Conservation (phyloP, 2,888 invertebrate genomes). For the Sisyra terminalis region DNA sequence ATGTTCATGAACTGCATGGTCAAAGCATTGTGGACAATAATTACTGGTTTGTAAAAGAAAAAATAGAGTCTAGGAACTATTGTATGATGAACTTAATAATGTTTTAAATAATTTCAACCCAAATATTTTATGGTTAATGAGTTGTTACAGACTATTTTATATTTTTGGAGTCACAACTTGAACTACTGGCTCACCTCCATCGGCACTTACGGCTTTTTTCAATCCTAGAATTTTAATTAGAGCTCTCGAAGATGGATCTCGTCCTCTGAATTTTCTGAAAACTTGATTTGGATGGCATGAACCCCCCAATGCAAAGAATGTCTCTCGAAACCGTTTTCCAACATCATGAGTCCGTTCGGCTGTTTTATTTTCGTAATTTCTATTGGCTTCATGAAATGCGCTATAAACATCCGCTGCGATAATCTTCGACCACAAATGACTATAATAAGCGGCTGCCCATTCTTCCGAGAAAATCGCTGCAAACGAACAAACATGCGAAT, state of each 20-base stretch:
- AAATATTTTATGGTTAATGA: not conserved
- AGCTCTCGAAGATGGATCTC: constrained; percentile 79
- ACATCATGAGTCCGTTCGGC: constrained; percentile 36
- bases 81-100: too few species aligned
- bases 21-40: too few species aligned
- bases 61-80: too few species aligned
- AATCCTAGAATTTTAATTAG: constrained; percentile 48
- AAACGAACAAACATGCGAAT: constrained; percentile 76
- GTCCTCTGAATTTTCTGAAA: constrained; percentile 78
- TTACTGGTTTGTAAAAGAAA: too few species aligned
- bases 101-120: not conserved
- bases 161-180: not conserved
- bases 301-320: constrained; percentile 70
- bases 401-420: constrained; percentile 81
- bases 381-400: constrained; percentile 54
- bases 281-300: constrained; percentile 67
- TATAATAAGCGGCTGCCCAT: constrained; percentile 75
- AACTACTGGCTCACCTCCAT: constrained; percentile 3
- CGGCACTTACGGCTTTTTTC: constrained; percentile 18
- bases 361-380: constrained; percentile 18
- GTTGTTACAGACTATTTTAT: too few species aligned
- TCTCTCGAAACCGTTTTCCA: constrained; percentile 60
- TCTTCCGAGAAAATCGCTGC: constrained; percentile 67
- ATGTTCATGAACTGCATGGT: too few species aligned
- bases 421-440: constrained; percentile 72